Evolutionary conservation across 1,140 invertebrate species (phyloP), one percentile per base, ranked within the genome.

Genomic region (Drosophila equinoxialis): DNA sequence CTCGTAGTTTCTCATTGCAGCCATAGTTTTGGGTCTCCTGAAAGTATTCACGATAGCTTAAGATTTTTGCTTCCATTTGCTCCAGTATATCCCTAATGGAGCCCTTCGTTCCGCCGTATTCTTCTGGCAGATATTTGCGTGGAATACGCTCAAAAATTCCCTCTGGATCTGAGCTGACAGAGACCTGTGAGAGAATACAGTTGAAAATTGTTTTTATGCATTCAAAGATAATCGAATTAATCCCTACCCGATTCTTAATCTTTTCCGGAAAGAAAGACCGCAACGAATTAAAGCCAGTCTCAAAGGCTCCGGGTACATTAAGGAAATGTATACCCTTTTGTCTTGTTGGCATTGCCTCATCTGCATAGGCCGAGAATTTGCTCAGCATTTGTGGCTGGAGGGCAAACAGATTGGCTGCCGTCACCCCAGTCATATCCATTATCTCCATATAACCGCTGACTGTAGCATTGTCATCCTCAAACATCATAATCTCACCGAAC

Each of bases 71-170:
- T 69, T 93, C 93, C 94, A 94, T 94, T 37, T 92, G 70, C 37
- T 92, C 93, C 92, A 91, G 73, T 26, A 93, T 93, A 65, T 93
- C 93, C 73, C 63, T 84, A 17, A 83, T 71, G 10, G 92, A 62
- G 17, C 93, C 93, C 45, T 90, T 92, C 33, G 92, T 91, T 11
- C 94, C 94, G 2, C 94, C 94, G 70, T 93, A 94, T 69, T 95
- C 94, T 39, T 93, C 87, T 1, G 95, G 94, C n/a, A 94, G 71
- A 20, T 92, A 89, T 7, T 94, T 92, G 7, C 87, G 68, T 0
- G 93, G 92, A 7, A 94, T 84, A 54, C 85, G 90, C 65, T 94
- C 90, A 17, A 79, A 81, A 13, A 94, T 81, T 48, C 92, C 90
- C n/a, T 93, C 92, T 0, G 79, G 78, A 63, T 77, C 77, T 2